phyloP scores from a whole-genome alignment of 2,888 invertebrate genomes.

The Bembecia ichneumoniformis region DNA sequence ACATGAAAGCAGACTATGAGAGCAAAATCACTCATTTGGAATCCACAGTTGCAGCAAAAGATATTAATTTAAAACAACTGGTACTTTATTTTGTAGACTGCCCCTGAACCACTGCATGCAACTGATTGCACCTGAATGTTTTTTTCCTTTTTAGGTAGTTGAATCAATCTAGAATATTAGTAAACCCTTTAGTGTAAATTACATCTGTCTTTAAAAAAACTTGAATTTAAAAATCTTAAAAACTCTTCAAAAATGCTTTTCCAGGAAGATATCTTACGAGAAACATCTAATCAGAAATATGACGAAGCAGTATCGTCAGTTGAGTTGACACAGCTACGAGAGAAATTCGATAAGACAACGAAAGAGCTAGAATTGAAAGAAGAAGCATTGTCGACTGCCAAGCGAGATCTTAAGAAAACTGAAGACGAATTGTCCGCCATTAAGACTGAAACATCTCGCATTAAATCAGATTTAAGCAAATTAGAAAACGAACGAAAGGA shows the following conservation, averaged over 20 bases:
- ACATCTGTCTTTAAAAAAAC: not conserved
- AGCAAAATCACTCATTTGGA: constrained; percentile 74
- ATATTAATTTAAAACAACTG: constrained; percentile 74
- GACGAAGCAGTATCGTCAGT: constrained; percentile 60
- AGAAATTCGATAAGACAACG: constrained; percentile 43
- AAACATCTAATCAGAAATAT: constrained; percentile 58
- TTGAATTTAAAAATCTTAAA: not conserved
- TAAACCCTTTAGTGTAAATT: not conserved
- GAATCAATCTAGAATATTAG: not conserved
- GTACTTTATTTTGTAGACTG: constrained; percentile 40
- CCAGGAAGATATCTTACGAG: constrained; percentile 57
- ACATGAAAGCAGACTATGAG: constrained; percentile 71
- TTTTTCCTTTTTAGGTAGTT: not conserved
- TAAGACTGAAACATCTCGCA: constrained; percentile 49
- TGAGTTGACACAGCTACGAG: constrained; percentile 65
- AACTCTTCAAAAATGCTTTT: constrained; percentile 2
- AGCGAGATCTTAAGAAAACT: constrained; percentile 49
- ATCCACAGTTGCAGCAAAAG: constrained; percentile 72
- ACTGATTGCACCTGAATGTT: not conserved
- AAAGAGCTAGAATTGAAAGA: constrained; percentile 51
- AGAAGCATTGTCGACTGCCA: constrained; percentile 38
- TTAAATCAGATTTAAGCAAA: constrained; percentile 58
- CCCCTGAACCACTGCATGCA: constrained; percentile 18
- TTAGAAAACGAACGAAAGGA: constrained; percentile 73
- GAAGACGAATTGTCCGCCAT: constrained; percentile 55